Evolutionary conservation across 2,113 vertebrate species (phyloP).

Genomic region (Tretioscincus oriximinensis): DNA sequence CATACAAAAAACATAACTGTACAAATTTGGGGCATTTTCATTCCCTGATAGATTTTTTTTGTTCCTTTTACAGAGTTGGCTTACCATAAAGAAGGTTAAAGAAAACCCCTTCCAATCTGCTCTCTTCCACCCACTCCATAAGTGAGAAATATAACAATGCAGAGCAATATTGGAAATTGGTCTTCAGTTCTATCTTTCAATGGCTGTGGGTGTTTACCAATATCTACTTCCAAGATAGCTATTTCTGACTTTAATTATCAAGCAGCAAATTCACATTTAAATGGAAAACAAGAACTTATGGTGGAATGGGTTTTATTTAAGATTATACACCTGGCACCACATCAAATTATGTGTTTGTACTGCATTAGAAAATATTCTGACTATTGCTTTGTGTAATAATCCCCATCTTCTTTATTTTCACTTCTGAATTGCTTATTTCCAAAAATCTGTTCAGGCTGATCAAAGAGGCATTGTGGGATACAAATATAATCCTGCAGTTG

Average conservation of each 20-base stretch:
- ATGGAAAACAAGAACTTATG: neutral
- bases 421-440: neutral
- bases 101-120: neutral
- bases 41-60: neutral
- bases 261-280: neutral
- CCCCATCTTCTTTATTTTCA: neutral
- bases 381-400: neutral
- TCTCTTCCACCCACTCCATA: neutral
- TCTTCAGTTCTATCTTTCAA: neutral
- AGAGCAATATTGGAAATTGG: neutral
- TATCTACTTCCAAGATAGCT: neutral
- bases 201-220: neutral
- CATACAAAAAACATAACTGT: neutral
- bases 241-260: neutral
- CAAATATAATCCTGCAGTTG: too few species aligned
- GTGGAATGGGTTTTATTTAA: neutral
- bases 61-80: neutral
- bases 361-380: neutral
- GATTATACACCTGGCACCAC: too few species aligned
- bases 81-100: neutral
- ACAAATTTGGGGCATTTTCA: neutral
- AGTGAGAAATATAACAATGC: too few species aligned
- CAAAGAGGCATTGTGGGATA: too few species aligned
- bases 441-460: neutral
- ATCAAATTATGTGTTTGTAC: neutral